Base-by-base conservation (phyloP, 2,797 vertebrate species). In the Chelmon rostratus region DNA sequence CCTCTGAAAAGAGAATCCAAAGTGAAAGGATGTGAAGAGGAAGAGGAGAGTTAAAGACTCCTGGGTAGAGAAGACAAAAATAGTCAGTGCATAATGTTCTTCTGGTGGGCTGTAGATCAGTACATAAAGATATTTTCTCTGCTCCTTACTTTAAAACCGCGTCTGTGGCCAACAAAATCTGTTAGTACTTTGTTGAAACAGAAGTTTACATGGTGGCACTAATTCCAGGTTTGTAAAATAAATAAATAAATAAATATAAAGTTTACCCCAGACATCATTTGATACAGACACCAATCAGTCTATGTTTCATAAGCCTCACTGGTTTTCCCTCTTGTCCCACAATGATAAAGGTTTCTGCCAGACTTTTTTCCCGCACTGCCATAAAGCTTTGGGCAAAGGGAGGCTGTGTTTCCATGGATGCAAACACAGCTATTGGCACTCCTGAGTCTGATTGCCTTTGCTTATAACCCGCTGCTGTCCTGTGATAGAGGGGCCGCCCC, bases 381-480 rank as follows among this genome's bases (percentile, higher is more conserved):
- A 68, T 57, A 49, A 64, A 47, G 49, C 11, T 38, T 46, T 49
- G 47, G 69, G 21, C 56, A 73, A 69, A 79, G 11, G 16, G 28
- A 72, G n/a, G 40, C 56, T 71, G 47, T 80, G 61, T 81, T 77
- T 86, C 81, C 56, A 66, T 59, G 69, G 66, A 81, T 75, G 70
- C 68, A 64, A 42, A 84, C 70, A 74, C 59, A 73, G 59, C 56
- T 68, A 42, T 62, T 76, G 65, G 63, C 68, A 69, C 67, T 25
- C 9, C 28, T 66, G 73, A 59, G 65, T 73, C 52, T 28, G 59
- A 81, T 64, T 57, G 52, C 65, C 62, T 73, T 81, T 88, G 78
- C 79, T 88, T 87, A 69, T 75, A 82, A 72, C 52, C 78, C 68
- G 56, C 83, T 78, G 70, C 73, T 82, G 57, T 79, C 68, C 58